These are phyloP conservation scores for Gymnocephalus cernua DNA, from an alignment of 2,113 vertebrate species.

Conservation along the genomic window DNA sequence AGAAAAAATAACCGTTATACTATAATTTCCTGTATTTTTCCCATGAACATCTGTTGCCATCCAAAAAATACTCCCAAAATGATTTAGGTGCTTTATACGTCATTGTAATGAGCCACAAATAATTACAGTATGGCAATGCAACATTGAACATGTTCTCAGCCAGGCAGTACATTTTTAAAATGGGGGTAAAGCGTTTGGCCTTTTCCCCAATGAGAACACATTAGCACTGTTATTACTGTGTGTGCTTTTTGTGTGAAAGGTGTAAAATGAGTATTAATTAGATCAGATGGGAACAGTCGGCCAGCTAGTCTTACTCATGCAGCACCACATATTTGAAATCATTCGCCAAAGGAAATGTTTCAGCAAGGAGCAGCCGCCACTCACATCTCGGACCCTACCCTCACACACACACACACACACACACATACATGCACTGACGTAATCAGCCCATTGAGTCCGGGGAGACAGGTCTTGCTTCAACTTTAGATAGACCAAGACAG, in stretches of 20 bases:
- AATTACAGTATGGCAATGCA: slow-evolving; percentile 43
- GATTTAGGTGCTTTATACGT: slow-evolving; percentile 62
- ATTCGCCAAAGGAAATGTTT: slow-evolving; percentile 77
- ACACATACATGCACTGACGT: slow-evolving; percentile 34
- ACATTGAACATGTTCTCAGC: slow-evolving; percentile 23
- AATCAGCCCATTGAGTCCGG: slow-evolving; percentile 34
- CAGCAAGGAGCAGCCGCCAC: slow-evolving; percentile 44
- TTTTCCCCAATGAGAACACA: slow-evolving; percentile 67
- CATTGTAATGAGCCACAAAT: slow-evolving; percentile 58
- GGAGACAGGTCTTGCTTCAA: slow-evolving; percentile 44
- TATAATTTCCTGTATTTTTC: slow-evolving; percentile 21
- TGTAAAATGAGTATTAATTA: slow-evolving; percentile 78
- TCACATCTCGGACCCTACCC: slow-evolving; percentile 42
- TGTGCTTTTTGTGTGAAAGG: slow-evolving; percentile 47
- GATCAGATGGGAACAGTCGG: slow-evolving; percentile 75
- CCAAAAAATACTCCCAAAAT: slow-evolving; percentile 47
- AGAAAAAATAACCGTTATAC: slow-evolving; percentile 38
- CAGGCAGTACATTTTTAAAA: slow-evolving; percentile 53
- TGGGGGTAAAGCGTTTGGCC: slow-evolving; percentile 39
- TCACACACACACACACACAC: slow-evolving; percentile 38
- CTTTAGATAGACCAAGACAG: slow-evolving; percentile 47
- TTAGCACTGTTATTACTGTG: slow-evolving; percentile 61
- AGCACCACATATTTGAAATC: slow-evolving; percentile 69
- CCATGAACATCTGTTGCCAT: slow-evolving; percentile 5
- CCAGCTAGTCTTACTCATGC: slow-evolving; percentile 72